A percentile compares a stretch with the other conserved stretches of the same genome.
Evolutionary conservation across 2,113 vertebrate genomes (phyloP).

Genomic region (Mandrillus leucophaeus): DNA sequence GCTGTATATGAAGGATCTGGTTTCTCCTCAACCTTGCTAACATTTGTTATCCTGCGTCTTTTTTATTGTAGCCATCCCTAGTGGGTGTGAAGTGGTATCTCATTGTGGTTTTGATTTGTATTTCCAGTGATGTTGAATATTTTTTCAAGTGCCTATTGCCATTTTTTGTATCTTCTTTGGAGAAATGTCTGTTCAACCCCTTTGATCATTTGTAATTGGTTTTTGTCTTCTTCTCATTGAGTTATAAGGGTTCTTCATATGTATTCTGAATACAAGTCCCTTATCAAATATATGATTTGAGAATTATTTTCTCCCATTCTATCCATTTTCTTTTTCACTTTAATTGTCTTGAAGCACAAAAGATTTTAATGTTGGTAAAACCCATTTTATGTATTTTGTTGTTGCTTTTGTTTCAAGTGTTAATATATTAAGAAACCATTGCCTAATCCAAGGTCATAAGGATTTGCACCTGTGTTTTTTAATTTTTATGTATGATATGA

Average conservation of each 20-base stretch:
- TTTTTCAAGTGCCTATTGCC: neutral
- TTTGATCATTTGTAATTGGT: no score
- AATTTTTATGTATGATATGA: neutral
- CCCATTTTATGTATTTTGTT: neutral
- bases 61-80: neutral
- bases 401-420: neutral
- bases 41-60: neutral
- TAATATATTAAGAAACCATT: neutral
- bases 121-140: no score
- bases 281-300: no score
- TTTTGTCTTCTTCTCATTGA: no score
- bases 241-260: no score
- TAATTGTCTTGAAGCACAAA: neutral
- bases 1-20: neutral
- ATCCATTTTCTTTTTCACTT: neutral
- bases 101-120: neutral
- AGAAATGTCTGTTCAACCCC: no score
- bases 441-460: neutral
- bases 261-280: no score
- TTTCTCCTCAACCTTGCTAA: neutral
- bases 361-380: neutral
- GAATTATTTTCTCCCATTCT: neutral
- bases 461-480: neutral
- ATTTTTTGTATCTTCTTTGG: no score
- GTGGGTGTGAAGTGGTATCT: neutral